These are phyloP conservation scores for Mycetomoellerius zeteki DNA, from an alignment of 1,140 invertebrate species.

Conservation along the genomic window DNA sequence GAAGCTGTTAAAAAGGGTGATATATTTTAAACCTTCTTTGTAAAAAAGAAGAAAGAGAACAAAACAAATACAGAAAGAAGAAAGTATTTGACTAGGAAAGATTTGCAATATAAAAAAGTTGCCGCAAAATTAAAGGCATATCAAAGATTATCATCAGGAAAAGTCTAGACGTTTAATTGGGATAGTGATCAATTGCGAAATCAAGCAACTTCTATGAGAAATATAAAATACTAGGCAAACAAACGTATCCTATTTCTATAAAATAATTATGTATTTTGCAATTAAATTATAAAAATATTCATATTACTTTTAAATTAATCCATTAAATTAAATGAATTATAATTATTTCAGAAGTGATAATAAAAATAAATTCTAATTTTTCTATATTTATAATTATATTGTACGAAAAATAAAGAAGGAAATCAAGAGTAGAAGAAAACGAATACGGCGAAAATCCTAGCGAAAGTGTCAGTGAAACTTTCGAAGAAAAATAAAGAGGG, in stretches of 20 bases:
- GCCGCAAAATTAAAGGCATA: constrained; percentile 80
- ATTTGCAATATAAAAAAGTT: constrained; percentile 80
- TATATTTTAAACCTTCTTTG: constrained; percentile 32
- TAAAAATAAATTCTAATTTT: neutral
- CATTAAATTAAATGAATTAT: no score
- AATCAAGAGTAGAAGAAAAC: constrained; percentile 68
- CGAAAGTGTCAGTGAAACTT: constrained; percentile 65
- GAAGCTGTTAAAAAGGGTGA: constrained; percentile 43
- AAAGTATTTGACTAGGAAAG: constrained; percentile 81
- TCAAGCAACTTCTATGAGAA: neutral
- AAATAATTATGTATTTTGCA: neutral
- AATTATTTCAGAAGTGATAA: no score
- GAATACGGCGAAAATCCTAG: constrained; percentile 43
- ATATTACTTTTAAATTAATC: neutral
- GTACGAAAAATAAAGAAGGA: constrained; percentile 81
- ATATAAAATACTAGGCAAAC: neutral
- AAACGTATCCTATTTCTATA: neutral
- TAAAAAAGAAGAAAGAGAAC: constrained; percentile 52
- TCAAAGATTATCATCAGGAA: constrained; percentile 77
- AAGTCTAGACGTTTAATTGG: constrained; percentile 53
- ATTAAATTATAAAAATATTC: neutral
- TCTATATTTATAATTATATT: constrained; percentile 78
- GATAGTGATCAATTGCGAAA: constrained; percentile 40
- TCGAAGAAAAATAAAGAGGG: constrained; percentile 51
- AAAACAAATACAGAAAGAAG: constrained; percentile 62